Conservation (phyloP, 2,113 vertebrate genomes). For the Oceanodroma tethys region DNA sequence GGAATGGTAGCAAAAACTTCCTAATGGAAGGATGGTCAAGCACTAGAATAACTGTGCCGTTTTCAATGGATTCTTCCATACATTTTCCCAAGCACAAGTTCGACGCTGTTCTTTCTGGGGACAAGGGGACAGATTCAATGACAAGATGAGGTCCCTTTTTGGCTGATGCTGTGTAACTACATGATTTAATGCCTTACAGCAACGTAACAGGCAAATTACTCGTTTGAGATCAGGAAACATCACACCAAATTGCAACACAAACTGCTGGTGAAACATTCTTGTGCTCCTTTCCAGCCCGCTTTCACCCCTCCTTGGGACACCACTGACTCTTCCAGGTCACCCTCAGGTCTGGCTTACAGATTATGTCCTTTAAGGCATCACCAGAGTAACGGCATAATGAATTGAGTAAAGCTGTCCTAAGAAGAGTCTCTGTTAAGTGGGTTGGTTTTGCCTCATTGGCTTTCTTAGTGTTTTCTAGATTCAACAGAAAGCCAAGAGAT, state of each 20-base stretch:
- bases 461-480: not conserved
- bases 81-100: not conserved
- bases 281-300: not conserved
- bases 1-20: not conserved
- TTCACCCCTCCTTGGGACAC: not conserved
- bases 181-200: not conserved
- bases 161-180: not conserved
- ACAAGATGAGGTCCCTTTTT: not conserved
- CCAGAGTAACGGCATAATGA: rapidly evolving
- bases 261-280: not conserved
- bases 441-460: not conserved
- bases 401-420: not conserved
- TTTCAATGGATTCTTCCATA: not conserved
- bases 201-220: not conserved
- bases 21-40: not conserved
- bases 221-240: not conserved
- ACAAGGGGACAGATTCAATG: not conserved
- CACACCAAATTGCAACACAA: not conserved
- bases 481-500: not conserved
- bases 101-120: not conserved
- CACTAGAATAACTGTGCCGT: not conserved
- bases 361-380: not conserved
- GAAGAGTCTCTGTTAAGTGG: not conserved
- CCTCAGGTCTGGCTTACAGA: not conserved
- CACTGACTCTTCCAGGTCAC: not conserved